phyloP scores from a whole-genome alignment of 2,797 vertebrate genomes.

The Graptemys geographica region DNA sequence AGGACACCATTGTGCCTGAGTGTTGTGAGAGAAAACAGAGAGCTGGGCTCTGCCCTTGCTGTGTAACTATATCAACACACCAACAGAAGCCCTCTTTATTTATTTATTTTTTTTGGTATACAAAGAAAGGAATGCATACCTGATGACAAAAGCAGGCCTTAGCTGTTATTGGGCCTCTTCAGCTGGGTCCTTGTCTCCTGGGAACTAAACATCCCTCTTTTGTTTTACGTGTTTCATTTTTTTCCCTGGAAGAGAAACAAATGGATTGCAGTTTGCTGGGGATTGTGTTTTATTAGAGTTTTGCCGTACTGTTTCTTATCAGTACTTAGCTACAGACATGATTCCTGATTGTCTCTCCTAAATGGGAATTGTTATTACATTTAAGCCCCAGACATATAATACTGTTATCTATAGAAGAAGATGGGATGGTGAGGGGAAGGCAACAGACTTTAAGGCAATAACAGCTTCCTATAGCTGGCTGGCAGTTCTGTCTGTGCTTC shows the following conservation, averaged over 20 bases:
- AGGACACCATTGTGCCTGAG: conserved; percentile 58
- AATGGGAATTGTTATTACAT: background rate
- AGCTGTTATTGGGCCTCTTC: background rate
- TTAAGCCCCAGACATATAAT: background rate
- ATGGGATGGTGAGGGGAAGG: background rate
- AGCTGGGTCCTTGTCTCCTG: fast-evolving
- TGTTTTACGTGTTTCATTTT: background rate
- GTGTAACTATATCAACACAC: conserved; percentile 76
- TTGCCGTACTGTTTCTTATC: background rate
- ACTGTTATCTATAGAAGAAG: background rate
- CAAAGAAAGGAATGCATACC: background rate
- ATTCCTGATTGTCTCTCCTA: background rate
- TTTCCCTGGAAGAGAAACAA: background rate
- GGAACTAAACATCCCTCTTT: fast-evolving
- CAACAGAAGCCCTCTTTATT: conserved; percentile 49
- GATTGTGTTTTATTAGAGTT: background rate
- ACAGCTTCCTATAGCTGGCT: fast-evolving
- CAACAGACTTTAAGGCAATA: fast-evolving
- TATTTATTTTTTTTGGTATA: background rate
- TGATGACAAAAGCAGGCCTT: conserved; percentile 7
- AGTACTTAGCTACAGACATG: fast-evolving
- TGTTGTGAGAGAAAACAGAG: conserved; percentile 79
- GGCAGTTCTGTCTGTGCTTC: fast-evolving
- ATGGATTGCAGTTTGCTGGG: fast-evolving
- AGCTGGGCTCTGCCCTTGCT: conserved; percentile 74